Base-by-base conservation (phyloP, 2,113 vertebrate species). In the Lagopus leucura region DNA sequence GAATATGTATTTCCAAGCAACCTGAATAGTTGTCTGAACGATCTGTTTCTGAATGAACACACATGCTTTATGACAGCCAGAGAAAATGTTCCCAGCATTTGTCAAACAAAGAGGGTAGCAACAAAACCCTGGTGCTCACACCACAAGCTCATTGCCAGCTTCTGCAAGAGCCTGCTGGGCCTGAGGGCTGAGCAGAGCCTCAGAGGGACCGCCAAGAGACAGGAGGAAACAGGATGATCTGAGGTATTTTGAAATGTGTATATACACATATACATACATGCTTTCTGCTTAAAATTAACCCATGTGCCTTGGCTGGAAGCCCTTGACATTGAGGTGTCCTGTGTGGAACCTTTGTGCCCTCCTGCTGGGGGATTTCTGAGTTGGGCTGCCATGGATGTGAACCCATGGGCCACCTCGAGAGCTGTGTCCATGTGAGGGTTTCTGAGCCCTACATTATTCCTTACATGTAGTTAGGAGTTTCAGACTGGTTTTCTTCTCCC, bases 31-130 rank as follows among this genome's bases (percentile, higher is more conserved):
- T 71, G 19, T 40, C 61, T 86, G 86, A 93, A 47, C 74, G 88
- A 80, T 64, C 18, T 89, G 75, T 82, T 93, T 95, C 76, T 89
- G 75, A 91, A 67, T 66, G 21, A 65, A 65, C 32, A 24, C 76
- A 78, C 89, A 60, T 61, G 77, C 47, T 89, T 89, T 57, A 40
- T 0, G 12, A 71, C 79, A 93, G 89, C 74, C 78, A 89, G 72
- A 58, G 30, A 70, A 38, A 64, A 83, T 21, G 43, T 32, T 80
- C 67, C 78, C 76, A 38, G 78, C 72, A 30, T 11, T 70, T 85
- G 42, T 76, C 86, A 84, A 36, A 64, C 60, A 54, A 83, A 63
- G 64, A 92, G 75, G 78, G 42, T 70, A 91, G 71, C 2, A 45
- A 87, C 47, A 65, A 92, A 91, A 89, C 75, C 45, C 66, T 34